Base-by-base conservation (phyloP, 2,888 invertebrate species). In the Drosophila planitibia region DNA sequence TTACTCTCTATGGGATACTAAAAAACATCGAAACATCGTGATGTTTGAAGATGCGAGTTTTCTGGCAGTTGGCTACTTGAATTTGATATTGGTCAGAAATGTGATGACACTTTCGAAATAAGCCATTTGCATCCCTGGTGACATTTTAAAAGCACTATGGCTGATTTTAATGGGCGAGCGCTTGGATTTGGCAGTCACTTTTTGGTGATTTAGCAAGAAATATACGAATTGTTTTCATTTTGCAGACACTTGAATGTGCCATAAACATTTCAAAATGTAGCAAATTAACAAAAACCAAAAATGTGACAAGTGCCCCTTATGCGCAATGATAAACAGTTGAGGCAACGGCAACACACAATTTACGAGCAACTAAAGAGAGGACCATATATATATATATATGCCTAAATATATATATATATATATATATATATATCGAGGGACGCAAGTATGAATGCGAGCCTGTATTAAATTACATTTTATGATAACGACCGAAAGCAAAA, bases 181-280 rank as follows among this genome's bases (percentile, higher is more conserved):
- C 14, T 39, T 70, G 68, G 70, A 57, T 41, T 69, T 69, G 68
- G 33, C 49, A 57, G 70, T 37, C 57, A 70, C 57, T 69, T 69
- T 57, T 33, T 2, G 14, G 19, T 57, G 49, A 69, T 68, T 68
- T 69, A 28, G 68, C 39, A 59, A 49, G 22, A 39, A 32, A 33
- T 22, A 64, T 30, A 19, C 25, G 47, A 60, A 61, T 60, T 64
- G 19, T 33, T 41, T 32, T 41, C 53, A 47, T 58, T 68, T 55
- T 39, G 54, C 69, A 63, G 74, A 22, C 71, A 72, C 71, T 72
- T 53, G 57, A 72, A 72, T 58, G 47, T 74, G 74, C 74, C 71
- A 72, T 53, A 58, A 72, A 72, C 74, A 72, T 72, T 65, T 74
- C 47, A 58, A 74, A 74, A 57, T 44, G 57, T 53, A 1, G 39